Evolutionary conservation across 1,140 invertebrate genomes (phyloP).

Genomic region (Dendroctonus valens): DNA sequence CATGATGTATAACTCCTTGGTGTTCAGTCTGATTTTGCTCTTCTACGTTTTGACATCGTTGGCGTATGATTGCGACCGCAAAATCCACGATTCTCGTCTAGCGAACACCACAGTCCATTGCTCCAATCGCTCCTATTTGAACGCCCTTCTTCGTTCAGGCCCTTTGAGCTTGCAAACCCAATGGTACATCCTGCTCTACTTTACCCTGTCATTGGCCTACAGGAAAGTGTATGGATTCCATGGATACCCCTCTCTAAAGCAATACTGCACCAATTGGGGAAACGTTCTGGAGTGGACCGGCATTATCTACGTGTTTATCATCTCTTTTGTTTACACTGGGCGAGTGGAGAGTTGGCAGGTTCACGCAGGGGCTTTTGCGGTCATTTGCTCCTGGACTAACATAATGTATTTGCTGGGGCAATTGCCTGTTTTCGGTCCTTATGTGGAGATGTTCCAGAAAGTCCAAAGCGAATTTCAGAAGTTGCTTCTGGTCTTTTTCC

Average conservation of each 20-base stretch:
- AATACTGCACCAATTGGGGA: slow-evolving; percentile 76
- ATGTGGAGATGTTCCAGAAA: slow-evolving; percentile 82
- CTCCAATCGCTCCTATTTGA: slow-evolving; percentile 68
- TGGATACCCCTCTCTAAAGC: slow-evolving; percentile 69
- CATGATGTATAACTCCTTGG: slow-evolving; percentile 71
- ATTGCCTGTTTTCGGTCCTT: slow-evolving; percentile 78
- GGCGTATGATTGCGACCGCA: slow-evolving; percentile 71
- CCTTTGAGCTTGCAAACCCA: slow-evolving; percentile 70
- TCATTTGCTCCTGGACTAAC: slow-evolving; percentile 80
- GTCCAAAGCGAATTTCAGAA: slow-evolving; percentile 82
- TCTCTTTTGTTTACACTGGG: slow-evolving; percentile 73
- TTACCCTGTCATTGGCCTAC: slow-evolving; percentile 71
- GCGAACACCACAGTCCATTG: slow-evolving; percentile 58
- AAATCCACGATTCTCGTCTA: slow-evolving; percentile 62
- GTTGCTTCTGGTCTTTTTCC: slow-evolving; percentile 76
- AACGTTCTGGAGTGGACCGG: slow-evolving; percentile 83
- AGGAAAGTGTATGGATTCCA: slow-evolving; percentile 73
- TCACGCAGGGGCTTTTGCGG: slow-evolving; percentile 74
- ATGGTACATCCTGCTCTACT: slow-evolving; percentile 71
- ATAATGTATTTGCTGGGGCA: slow-evolving; percentile 84
- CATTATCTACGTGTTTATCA: slow-evolving; percentile 74
- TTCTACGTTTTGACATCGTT: slow-evolving; percentile 73
- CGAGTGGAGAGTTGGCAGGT: slow-evolving; percentile 79
- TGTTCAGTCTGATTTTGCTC: slow-evolving; percentile 74
- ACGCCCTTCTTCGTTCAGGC: slow-evolving; percentile 65